phyloP scores from a whole-genome alignment of 2,113 vertebrate species.

The Balaeniceps rex region DNA sequence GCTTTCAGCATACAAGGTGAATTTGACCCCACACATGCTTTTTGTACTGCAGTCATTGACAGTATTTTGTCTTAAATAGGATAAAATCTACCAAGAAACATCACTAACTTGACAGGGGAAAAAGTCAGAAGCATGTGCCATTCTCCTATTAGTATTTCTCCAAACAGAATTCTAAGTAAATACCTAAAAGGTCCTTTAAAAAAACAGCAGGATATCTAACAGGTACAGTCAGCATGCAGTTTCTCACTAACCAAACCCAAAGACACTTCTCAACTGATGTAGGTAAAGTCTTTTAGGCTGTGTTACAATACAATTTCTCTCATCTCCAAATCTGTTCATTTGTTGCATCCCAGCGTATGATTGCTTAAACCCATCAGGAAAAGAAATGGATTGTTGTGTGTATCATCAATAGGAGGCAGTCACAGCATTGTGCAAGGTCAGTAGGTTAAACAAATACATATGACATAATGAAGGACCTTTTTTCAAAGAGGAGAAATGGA shows the following conservation, averaged over 20 bases:
- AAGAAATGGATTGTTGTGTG: not conserved
- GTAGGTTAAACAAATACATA: not conserved
- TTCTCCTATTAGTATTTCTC: not conserved
- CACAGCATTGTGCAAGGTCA: not conserved
- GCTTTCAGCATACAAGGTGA: not conserved
- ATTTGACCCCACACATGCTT: not conserved
- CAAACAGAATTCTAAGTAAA: not conserved
- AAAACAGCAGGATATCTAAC: not conserved
- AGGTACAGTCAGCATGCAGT: not conserved
- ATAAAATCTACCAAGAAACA: not conserved
- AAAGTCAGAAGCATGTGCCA: not conserved
- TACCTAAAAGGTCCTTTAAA: not conserved
- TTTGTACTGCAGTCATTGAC: not conserved
- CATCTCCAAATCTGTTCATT: not conserved
- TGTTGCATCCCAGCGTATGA: not conserved
- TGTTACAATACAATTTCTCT: not conserved
- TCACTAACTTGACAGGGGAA: not conserved
- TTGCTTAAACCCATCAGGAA: not conserved
- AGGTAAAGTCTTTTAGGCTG: not conserved
- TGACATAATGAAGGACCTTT: not conserved
- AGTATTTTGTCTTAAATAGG: not conserved
- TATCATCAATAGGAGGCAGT: not conserved
- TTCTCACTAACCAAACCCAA: not conserved
- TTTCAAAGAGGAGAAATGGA: not conserved
- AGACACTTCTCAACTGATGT: not conserved